phyloP scores from a whole-genome alignment of 2,888 invertebrate species.

The Hyposoter dolosus region DNA sequence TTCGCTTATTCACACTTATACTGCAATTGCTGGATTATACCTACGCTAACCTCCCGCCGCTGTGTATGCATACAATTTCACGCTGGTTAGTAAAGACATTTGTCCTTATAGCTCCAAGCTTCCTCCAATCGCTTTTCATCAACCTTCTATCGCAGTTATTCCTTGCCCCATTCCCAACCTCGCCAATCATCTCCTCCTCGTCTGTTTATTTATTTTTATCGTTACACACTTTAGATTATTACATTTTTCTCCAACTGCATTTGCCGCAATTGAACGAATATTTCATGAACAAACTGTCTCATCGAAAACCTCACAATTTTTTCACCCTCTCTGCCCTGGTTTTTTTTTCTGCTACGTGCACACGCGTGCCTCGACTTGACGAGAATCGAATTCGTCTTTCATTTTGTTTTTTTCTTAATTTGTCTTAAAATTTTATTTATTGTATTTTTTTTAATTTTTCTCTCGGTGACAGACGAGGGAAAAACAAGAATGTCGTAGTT shows the following conservation, averaged over 20 bases:
- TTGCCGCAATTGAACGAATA: slow-evolving; percentile 15
- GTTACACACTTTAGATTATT: not conserved
- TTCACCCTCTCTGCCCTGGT: not conserved
- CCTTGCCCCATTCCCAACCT: slow-evolving; percentile 35
- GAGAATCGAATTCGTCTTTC: not conserved
- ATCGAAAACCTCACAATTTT: slow-evolving; percentile 2
- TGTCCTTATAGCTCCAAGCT: slow-evolving; percentile 74
- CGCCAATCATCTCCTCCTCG: slow-evolving; percentile 3
- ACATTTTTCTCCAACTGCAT: not conserved
- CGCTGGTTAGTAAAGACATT: slow-evolving; percentile 78
- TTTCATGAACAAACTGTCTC: not conserved
- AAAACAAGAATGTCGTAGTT: not conserved
- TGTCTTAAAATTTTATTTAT: no score
- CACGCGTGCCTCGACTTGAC: not conserved
- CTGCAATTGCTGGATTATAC: slow-evolving; percentile 79
- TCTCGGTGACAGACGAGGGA: not conserved
- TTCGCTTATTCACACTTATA: slow-evolving; percentile 74
- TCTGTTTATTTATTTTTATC: slow-evolving; percentile 8
- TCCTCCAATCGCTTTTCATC: slow-evolving; percentile 50
- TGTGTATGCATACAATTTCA: slow-evolving; percentile 79
- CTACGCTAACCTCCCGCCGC: slow-evolving; percentile 81
- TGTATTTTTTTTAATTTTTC: no score
- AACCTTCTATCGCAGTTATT: slow-evolving; percentile 57
- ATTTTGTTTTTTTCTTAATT: no score
- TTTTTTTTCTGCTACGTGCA: not conserved